Conservation (phyloP, 37 sponge, comb jelly and placozoan genomes). For the Corticium candelabrum region DNA sequence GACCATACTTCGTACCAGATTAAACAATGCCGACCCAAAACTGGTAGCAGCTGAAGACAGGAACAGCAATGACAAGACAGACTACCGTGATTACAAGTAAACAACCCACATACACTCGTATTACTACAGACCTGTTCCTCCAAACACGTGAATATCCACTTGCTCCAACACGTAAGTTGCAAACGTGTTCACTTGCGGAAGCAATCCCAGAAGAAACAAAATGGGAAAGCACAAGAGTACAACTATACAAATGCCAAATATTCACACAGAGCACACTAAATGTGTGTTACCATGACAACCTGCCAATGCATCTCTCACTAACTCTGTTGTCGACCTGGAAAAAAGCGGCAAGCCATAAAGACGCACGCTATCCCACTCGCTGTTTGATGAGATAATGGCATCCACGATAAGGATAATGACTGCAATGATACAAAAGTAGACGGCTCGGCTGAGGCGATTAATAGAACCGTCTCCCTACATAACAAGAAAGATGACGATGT, state of each 20-base stretch:
- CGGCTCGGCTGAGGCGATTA: not conserved
- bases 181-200: slow-evolving; percentile 8
- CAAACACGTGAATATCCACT: slow-evolving; percentile 5
- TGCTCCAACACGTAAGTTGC: not conserved
- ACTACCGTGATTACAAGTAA: not conserved
- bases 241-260: not conserved
- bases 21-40: not conserved
- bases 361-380: not conserved
- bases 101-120: not conserved
- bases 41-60: not conserved
- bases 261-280: too few species aligned
- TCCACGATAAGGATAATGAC: not conserved
- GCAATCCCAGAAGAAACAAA: not conserved
- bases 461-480: not conserved
- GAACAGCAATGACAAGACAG: not conserved
- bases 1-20: not conserved
- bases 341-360: not conserved
- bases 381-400: not conserved
- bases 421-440: not conserved
- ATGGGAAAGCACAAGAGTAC: not conserved
- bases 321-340: not conserved
- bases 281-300: too few species aligned
- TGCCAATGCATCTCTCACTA: not conserved
- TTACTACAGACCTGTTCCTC: slow-evolving; percentile 1
- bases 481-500: not conserved